These are phyloP conservation scores for Clarias platycephalus DNA, from an alignment of 2,797 vertebrate species.

Conservation along the genomic window DNA sequence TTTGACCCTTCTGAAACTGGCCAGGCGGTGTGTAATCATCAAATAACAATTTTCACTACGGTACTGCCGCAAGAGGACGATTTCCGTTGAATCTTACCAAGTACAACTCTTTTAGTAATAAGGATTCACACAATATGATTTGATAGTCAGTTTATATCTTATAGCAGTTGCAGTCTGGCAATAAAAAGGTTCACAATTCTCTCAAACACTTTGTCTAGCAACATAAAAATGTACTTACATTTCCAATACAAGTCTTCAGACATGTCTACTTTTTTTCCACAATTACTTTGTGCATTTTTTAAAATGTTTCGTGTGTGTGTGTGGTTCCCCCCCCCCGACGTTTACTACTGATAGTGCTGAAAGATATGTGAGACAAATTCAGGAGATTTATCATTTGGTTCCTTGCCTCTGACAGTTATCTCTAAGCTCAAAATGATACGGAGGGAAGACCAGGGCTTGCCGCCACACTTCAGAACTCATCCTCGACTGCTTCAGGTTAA, in stretches of 20 bases:
- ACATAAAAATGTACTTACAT: constrained; percentile 73
- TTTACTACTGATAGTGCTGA: constrained; percentile 67
- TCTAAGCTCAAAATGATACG: constrained; percentile 70
- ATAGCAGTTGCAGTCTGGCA: constrained; percentile 81
- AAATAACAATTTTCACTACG: background rate
- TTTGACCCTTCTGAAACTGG: too few relatives aligned
- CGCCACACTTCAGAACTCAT: constrained; percentile 54
- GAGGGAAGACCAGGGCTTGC: constrained; percentile 71
- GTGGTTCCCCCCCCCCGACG: constrained; percentile 48
- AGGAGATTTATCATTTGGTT: constrained; percentile 61
- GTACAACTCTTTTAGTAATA: constrained; percentile 9
- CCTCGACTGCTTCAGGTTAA: constrained; percentile 37
- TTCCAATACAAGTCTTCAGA: constrained; percentile 72
- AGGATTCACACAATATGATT: constrained; percentile 58
- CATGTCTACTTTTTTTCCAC: constrained; percentile 72
- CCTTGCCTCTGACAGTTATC: constrained; percentile 69
- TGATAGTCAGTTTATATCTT: constrained; percentile 78
- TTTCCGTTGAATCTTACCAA: background rate
- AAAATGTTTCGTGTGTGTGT: background rate
- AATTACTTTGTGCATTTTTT: constrained; percentile 69
- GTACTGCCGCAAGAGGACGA: background rate
- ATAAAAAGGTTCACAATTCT: constrained; percentile 80
- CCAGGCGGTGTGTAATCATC: too few relatives aligned
- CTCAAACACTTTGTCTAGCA: constrained; percentile 80
- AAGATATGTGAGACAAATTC: constrained; percentile 67